Evolutionary conservation across 2,797 vertebrate species (phyloP).

Genomic region (Sebastes miniatus): DNA sequence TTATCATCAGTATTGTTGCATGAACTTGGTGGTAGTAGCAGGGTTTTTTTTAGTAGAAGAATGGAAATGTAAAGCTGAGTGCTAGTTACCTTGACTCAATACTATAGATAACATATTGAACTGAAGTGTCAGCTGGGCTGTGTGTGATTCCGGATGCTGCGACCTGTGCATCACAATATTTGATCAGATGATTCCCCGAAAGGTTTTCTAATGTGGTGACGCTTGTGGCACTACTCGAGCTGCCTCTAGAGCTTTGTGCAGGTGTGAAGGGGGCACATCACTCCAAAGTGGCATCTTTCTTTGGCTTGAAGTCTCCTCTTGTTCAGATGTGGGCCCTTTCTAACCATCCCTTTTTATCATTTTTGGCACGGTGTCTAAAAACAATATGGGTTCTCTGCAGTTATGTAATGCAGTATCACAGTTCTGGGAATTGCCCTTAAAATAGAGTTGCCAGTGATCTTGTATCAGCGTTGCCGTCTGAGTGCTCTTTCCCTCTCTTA

Average conservation of each 20-base stretch:
- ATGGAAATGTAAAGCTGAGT: neutral
- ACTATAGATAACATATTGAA: slow-evolving; percentile 1
- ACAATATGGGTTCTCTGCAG: slow-evolving; percentile 76
- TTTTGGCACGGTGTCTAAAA: slow-evolving; percentile 72
- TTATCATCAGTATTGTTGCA: neutral
- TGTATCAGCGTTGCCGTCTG: slow-evolving; percentile 74
- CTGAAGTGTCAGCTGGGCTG: slow-evolving; percentile 8
- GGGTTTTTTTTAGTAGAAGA: neutral
- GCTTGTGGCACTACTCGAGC: neutral
- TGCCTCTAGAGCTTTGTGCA: slow-evolving; percentile 16
- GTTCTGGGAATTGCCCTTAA: slow-evolving; percentile 85
- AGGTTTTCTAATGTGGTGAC: slow-evolving; percentile 47
- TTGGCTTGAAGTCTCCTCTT: slow-evolving; percentile 27
- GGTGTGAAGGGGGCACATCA: slow-evolving; percentile 35
- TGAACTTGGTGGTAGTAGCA: neutral
- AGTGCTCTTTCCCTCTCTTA: slow-evolving; percentile 59
- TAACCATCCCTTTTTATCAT: slow-evolving; percentile 61
- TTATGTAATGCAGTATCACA: slow-evolving; percentile 82
- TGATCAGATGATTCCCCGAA: slow-evolving; percentile 30
- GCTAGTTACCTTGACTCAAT: neutral
- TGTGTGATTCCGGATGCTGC: slow-evolving; percentile 9
- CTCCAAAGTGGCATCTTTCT: slow-evolving; percentile 38
- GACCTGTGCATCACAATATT: neutral
- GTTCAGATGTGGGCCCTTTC: slow-evolving; percentile 54
- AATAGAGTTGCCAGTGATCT: slow-evolving; percentile 82